These are phyloP conservation scores for Eupithecia abbreviata DNA, from an alignment of 2,888 invertebrate species.

Conservation along the genomic window DNA sequence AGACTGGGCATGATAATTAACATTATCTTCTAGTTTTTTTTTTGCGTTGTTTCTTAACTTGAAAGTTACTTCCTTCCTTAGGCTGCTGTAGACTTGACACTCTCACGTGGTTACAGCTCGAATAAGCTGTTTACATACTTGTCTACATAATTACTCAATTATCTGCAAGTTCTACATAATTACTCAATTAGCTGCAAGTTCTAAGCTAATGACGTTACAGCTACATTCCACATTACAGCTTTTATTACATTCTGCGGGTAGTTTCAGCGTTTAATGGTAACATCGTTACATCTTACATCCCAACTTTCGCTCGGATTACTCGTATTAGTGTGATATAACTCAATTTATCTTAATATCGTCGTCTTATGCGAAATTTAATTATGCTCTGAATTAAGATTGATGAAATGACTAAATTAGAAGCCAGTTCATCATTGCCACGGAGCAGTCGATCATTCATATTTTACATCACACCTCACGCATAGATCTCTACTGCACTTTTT, in stretches of 20 bases:
- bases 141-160: not conserved
- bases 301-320: conserved; percentile 2
- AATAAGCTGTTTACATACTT: not conserved
- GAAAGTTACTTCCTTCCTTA: not conserved
- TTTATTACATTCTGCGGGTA: conserved; percentile 3
- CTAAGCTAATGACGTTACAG: not conserved
- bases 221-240: not conserved
- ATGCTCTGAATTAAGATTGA: conserved; percentile 3
- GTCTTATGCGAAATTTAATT: conserved; percentile 7
- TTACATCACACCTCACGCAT: conserved; percentile 21
- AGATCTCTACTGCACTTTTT: not conserved
- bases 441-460: conserved; percentile 18
- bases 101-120: not conserved
- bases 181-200: not conserved
- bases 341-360: conserved; percentile 13
- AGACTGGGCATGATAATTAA: not conserved
- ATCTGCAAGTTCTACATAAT: not conserved
- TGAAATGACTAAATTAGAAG: not conserved
- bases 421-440: conserved; percentile 13
- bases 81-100: not conserved
- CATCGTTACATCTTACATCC: conserved; percentile 1
- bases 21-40: not conserved
- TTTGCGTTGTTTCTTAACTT: too few species aligned
- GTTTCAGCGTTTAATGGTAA: not conserved
- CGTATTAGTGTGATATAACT: not conserved